A percentile compares a stretch with the other conserved stretches of the same genome.
phyloP scores from a whole-genome alignment of 2,888 invertebrate genomes.

The Rhagium mordax region DNA sequence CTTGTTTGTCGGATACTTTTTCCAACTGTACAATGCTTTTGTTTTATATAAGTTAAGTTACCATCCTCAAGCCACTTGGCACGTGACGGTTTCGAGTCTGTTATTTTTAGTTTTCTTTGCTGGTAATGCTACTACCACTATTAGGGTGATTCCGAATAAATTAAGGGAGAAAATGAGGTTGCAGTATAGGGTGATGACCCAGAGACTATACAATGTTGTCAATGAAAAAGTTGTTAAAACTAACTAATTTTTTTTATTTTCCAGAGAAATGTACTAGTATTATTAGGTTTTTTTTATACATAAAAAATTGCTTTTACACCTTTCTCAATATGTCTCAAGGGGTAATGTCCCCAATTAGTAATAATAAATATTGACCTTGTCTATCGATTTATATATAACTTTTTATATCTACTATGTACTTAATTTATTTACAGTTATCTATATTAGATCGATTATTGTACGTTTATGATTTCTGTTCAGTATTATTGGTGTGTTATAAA shows the following conservation, averaged over 20 bases:
- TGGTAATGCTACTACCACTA: constrained; percentile 91
- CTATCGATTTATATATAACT: neutral
- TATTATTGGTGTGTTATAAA: neutral
- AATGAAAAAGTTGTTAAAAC: constrained; percentile 32
- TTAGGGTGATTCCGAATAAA: constrained; percentile 92
- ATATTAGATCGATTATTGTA: neutral
- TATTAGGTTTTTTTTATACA: no score
- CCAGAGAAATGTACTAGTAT: no score
- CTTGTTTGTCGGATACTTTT: constrained; percentile 92
- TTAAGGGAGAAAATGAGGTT: constrained; percentile 62
- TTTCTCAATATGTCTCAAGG: neutral
- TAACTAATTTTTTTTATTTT: constrained; percentile 2
- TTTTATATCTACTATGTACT: neutral
- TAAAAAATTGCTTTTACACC: neutral
- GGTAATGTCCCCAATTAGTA: neutral
- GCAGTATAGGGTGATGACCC: constrained; percentile 52
- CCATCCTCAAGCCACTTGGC: constrained; percentile 92
- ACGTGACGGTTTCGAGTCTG: constrained; percentile 86
- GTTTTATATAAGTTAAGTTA: constrained; percentile 85
- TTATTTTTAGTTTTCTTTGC: constrained; percentile 90
- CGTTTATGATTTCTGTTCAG: neutral
- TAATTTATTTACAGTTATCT: neutral
- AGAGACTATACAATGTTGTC: constrained; percentile 46
- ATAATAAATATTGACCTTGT: neutral
- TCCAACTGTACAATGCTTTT: constrained; percentile 96